phyloP scores from a whole-genome alignment of 2,888 invertebrate species.

The Habrosyne pyritoides region DNA sequence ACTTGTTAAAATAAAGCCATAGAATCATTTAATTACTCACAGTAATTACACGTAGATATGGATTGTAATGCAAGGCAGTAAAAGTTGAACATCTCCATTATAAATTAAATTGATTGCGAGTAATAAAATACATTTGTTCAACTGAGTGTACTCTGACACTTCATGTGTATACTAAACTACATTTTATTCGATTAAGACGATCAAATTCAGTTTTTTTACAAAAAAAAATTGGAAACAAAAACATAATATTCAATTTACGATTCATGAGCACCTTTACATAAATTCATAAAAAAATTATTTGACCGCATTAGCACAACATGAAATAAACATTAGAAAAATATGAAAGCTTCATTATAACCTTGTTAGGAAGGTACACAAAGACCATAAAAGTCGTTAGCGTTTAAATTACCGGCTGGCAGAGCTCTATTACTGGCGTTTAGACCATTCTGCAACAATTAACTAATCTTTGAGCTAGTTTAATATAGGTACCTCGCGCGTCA shows the following conservation, averaged over 20 bases:
- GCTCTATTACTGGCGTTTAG: slow-evolving; percentile 49
- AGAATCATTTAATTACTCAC: background rate
- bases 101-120: background rate
- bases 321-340: slow-evolving; percentile 12
- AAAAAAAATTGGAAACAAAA: too few relatives aligned
- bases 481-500: slow-evolving; percentile 21
- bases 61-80: background rate
- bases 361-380: slow-evolving; percentile 42
- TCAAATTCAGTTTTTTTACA: too few relatives aligned
- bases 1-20: too few relatives aligned
- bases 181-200: too few relatives aligned
- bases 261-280: too few relatives aligned
- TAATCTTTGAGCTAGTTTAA: slow-evolving; percentile 36
- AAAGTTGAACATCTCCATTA: background rate
- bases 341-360: slow-evolving; percentile 38
- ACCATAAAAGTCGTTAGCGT: slow-evolving; percentile 57
- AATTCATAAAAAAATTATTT: background rate
- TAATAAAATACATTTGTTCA: too few relatives aligned
- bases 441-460: slow-evolving; percentile 48
- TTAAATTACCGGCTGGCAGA: slow-evolving; percentile 50
- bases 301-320: background rate
- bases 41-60: background rate
- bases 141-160: too few relatives aligned
- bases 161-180: too few relatives aligned
- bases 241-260: too few relatives aligned